These are phyloP conservation scores for Rhea pennata DNA, from an alignment of 2,113 vertebrate genomes.

Conservation along the genomic window DNA sequence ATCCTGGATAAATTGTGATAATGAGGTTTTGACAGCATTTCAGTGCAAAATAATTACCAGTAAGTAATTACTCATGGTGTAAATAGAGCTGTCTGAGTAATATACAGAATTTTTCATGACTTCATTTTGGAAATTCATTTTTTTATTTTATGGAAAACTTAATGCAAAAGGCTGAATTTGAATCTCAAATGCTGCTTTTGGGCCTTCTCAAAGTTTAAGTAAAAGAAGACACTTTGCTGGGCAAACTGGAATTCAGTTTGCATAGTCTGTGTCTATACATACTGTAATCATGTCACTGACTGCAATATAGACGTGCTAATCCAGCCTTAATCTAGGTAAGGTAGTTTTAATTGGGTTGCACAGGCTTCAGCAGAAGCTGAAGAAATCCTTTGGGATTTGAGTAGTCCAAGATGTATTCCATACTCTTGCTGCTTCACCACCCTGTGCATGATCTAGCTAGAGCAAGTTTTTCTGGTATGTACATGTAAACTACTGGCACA, in stretches of 20 bases:
- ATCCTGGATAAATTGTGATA: not conserved
- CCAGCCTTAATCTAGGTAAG: not conserved
- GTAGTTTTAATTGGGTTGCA: not conserved
- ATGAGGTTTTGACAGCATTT: not conserved
- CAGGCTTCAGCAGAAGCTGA: not conserved
- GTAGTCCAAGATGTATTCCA: not conserved
- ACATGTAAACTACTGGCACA: rapidly evolving
- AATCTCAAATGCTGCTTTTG: not conserved
- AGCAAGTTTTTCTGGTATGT: not conserved
- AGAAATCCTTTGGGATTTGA: not conserved
- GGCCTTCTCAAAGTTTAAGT: not conserved
- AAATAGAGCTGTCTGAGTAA: not conserved
- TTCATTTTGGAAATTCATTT: not conserved
- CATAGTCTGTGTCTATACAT: not conserved
- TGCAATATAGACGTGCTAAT: not conserved
- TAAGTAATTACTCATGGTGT: not conserved
- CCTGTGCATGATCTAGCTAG: not conserved
- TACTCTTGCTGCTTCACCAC: not conserved
- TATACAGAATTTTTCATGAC: not conserved
- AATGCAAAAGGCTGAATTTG: not conserved
- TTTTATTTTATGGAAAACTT: not conserved
- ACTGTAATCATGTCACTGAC: not conserved
- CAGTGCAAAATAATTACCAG: not conserved
- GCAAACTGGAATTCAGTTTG: not conserved
- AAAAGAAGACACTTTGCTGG: not conserved